These are phyloP conservation scores for Dipodomys ordii DNA, from an alignment of 2,113 vertebrate genomes.

Conservation along the genomic window DNA sequence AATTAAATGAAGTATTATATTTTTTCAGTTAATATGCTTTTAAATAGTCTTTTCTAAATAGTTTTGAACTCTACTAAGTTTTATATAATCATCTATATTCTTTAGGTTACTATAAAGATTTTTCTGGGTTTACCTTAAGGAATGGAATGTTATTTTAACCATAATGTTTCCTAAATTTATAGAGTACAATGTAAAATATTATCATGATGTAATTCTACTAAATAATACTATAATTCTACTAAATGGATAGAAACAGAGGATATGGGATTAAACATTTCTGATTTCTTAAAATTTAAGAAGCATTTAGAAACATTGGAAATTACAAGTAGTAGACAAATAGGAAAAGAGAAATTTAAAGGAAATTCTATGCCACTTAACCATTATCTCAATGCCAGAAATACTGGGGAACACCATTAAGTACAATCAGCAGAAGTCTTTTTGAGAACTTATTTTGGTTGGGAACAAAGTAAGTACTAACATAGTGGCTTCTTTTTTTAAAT, in stretches of 20 bases:
- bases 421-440: background rate
- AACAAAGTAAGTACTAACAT: background rate
- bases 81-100: background rate
- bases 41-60: background rate
- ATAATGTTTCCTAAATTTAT: background rate
- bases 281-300: background rate
- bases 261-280: background rate
- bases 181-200: background rate
- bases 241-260: background rate
- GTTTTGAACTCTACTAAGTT: background rate
- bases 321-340: background rate
- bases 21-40: conserved; percentile 28
- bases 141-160: background rate
- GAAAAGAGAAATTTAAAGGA: background rate
- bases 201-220: background rate
- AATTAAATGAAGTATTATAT: conserved; percentile 51
- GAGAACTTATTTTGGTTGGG: background rate
- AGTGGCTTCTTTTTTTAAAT: too few relatives aligned
- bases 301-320: background rate
- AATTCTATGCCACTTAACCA: background rate
- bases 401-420: background rate
- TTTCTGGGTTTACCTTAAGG: background rate
- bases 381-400: background rate
- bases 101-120: conserved; percentile 30
- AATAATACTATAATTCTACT: background rate